A percentile compares a stretch with the other conserved stretches of the same genome.
phyloP scores from a whole-genome alignment of 2,888 invertebrate species.

The Aleiodes leptofemur region DNA sequence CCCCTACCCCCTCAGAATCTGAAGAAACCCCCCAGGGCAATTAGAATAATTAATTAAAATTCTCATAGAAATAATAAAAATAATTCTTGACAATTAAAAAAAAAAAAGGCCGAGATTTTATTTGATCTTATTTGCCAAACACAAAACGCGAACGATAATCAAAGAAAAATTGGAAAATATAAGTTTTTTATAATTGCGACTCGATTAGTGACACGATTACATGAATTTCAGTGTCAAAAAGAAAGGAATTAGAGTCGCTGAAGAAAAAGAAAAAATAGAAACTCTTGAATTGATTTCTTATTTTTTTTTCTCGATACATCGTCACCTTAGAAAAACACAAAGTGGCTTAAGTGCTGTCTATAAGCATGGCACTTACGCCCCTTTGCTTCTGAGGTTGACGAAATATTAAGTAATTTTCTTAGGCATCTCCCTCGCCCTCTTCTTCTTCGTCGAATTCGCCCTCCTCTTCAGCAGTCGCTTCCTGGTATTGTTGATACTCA shows the following conservation, averaged over 20 bases:
- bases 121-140: too few relatives aligned
- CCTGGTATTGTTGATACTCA: constrained; percentile 97
- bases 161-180: not conserved
- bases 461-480: constrained; percentile 91
- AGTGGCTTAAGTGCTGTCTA: too few relatives aligned
- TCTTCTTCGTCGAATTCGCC: constrained; percentile 90
- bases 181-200: too few relatives aligned
- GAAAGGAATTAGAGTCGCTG: not conserved
- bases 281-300: not conserved
- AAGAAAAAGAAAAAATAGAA: constrained; percentile 12
- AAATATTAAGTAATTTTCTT: not conserved
- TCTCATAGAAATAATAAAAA: too few relatives aligned
- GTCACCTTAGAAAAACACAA: too few relatives aligned
- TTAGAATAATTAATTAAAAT: not conserved
- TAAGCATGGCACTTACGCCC: too few relatives aligned
- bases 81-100: too few relatives aligned
- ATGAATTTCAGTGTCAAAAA: not conserved
- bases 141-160: not conserved
- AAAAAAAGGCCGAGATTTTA: too few relatives aligned
- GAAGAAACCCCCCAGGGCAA: too few relatives aligned
- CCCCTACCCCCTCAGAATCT: too few relatives aligned
- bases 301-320: not conserved
- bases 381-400: too few relatives aligned
- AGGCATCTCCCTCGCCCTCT: constrained; percentile 73
- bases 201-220: not conserved